phyloP scores from a whole-genome alignment of 2,888 invertebrate genomes.

The Tachina grossa region DNA sequence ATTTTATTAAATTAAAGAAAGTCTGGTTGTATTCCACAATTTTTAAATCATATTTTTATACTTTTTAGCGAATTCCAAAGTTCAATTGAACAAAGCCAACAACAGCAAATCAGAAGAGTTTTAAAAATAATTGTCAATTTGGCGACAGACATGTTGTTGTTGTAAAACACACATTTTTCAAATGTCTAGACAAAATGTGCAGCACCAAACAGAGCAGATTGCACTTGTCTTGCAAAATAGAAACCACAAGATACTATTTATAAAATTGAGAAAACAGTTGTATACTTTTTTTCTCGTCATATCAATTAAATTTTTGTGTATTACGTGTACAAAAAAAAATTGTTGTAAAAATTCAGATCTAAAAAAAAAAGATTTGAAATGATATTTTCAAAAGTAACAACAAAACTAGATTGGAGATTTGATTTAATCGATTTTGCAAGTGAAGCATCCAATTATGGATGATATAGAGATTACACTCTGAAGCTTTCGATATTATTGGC shows the following conservation, averaged over 20 bases:
- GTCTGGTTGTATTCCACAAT: no score
- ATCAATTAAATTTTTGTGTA: conserved; percentile 17
- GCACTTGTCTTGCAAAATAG: conserved; percentile 37
- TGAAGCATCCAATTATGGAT: no score
- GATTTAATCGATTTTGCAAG: no score
- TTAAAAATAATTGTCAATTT: conserved; percentile 60
- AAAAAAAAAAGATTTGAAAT: not conserved
- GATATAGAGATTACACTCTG: no score
- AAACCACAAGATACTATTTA: conserved; percentile 34
- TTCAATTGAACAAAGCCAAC: conserved; percentile 33
- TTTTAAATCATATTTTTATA: not conserved
- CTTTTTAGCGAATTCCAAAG: conserved; percentile 25
- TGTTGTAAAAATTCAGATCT: not conserved
- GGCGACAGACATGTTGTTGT: conserved; percentile 58
- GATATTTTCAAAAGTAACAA: no score
- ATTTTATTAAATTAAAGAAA: not conserved
- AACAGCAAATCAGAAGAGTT: conserved; percentile 16
- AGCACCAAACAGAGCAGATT: conserved; percentile 14
- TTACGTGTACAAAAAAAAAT: not conserved
- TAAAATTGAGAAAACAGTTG: conserved; percentile 19
- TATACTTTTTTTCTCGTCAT: conserved; percentile 30
- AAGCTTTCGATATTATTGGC: no score
- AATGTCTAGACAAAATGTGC: conserved; percentile 60
- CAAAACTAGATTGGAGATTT: no score
- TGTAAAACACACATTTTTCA: conserved; percentile 46